Evolutionary conservation across 2,797 vertebrate genomes (phyloP), one percentile per base, ranked within the genome.

Genomic region (Sphaeramia orbicularis): DNA sequence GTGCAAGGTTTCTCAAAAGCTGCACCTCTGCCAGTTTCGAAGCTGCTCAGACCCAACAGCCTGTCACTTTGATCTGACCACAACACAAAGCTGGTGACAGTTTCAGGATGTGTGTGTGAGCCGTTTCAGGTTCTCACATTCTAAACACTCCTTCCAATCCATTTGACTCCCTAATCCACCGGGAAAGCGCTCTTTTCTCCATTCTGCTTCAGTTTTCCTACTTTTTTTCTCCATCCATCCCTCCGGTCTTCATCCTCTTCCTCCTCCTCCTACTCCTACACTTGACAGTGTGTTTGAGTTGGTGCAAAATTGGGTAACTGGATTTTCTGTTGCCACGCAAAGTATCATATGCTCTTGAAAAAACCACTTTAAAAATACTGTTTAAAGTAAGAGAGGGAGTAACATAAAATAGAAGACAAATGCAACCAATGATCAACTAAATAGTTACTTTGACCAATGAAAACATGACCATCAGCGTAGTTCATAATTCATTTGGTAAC

Each of bases 111-210:
- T 64, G 61, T 65, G 70, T 71, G 58, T 60, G 30, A 52, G 74
- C 47, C 35, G 24, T 75, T 56, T 83, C 67, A 76, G 49, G 71
- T 89, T 93, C 85, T 89, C 76, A 73, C 86, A 85, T 71, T 86
- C 87, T 89, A 58, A 85, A 86, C 53, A 69, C 65, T 85, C 59
- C 50, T 78, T 86, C 71, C 78, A 75, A 89, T 86, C 84, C 83
- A 84, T 91, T 92, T 91, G 85, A 92, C 86, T 90, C 86, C 51
- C 74, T 91, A 93, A 93, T 94, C 91, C 86, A 78, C 86, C 64
- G 40, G 79, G 77, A 84, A 91, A 84, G 68, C 19, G 62, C 50
- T 85, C 76, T 80, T 78, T 82, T 74, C 66, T 56, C 73, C 36
- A 36, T 65, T 54, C 71, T 62, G 59, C 64, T 64, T 49, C 44